These are phyloP conservation scores for Hipparchia semele DNA, from an alignment of 2,888 invertebrate genomes.

Conservation along the genomic window DNA sequence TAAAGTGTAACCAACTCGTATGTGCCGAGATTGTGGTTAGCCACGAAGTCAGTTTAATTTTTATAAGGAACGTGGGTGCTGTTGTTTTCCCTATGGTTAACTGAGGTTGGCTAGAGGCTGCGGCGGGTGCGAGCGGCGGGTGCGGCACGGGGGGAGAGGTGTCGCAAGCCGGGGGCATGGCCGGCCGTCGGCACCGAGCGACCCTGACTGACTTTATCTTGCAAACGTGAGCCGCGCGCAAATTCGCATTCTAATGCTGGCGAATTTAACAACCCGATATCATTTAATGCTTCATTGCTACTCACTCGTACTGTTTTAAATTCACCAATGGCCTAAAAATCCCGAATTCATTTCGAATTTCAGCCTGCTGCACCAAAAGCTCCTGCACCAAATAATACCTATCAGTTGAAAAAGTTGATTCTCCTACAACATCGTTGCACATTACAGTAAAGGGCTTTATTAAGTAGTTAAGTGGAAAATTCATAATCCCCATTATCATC, in stretches of 20 bases:
- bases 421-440: too few species aligned
- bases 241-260: constrained; percentile 78
- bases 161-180: constrained; percentile 78
- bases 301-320: background rate
- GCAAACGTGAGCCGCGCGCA: constrained; percentile 79
- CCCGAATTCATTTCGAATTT: background rate
- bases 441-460: background rate
- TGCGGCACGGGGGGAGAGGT: constrained; percentile 56
- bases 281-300: constrained; percentile 30
- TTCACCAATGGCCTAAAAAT: background rate
- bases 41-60: constrained; percentile 8
- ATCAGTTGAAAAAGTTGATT: too few species aligned
- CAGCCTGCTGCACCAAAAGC: background rate
- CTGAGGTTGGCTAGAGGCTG: constrained; percentile 45
- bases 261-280: constrained; percentile 65
- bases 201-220: constrained; percentile 83
- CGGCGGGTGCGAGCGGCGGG: constrained; percentile 38
- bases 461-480: background rate
- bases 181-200: constrained; percentile 82
- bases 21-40: background rate
- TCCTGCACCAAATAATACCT: background rate
- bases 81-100: constrained; percentile 48
- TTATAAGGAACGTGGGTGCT: constrained; percentile 42
- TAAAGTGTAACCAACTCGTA: background rate
- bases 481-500: background rate